phyloP scores from a whole-genome alignment of 1,140 invertebrate genomes.

The Drosophila pseudoananassae region DNA sequence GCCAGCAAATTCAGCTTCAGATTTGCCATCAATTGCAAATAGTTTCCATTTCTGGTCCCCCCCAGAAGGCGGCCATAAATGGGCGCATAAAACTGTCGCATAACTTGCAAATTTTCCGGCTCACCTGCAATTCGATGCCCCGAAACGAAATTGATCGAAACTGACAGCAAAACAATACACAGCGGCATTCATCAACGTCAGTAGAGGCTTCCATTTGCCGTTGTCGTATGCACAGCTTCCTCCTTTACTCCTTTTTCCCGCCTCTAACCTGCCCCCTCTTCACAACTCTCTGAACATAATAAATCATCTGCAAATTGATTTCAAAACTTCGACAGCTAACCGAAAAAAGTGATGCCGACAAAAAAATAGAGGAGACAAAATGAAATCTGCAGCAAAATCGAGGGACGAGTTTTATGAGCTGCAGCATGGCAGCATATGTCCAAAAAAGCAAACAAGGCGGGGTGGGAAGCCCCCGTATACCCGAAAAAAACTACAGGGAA shows the following conservation, averaged over 20 bases:
- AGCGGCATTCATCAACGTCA: slow-evolving; percentile 78
- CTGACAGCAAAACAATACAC: slow-evolving; percentile 79
- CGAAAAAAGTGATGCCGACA: slow-evolving; percentile 48
- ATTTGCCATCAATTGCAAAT: slow-evolving; percentile 42
- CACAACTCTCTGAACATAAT: slow-evolving; percentile 58
- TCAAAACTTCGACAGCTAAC: slow-evolving; percentile 70
- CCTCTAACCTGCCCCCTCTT: background rate
- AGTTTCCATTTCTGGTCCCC: slow-evolving; percentile 19
- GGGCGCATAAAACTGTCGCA: slow-evolving; percentile 61
- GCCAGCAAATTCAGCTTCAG: background rate
- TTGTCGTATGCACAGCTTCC: slow-evolving; percentile 69
- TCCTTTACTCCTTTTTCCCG: slow-evolving; percentile 9
- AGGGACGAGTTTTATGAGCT: slow-evolving; percentile 50
- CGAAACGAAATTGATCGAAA: slow-evolving; percentile 66
- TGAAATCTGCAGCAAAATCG: slow-evolving; percentile 34
- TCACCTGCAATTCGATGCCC: slow-evolving; percentile 67
- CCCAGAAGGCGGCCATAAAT: slow-evolving; percentile 13
- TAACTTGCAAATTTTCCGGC: slow-evolving; percentile 79
- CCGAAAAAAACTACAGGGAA: slow-evolving; percentile 13
- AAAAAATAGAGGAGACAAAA: slow-evolving; percentile 21
- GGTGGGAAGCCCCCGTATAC: background rate
- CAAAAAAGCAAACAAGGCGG: slow-evolving; percentile 18
- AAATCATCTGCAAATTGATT: slow-evolving; percentile 83
- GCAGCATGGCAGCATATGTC: slow-evolving; percentile 47
- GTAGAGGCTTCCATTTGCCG: slow-evolving; percentile 40